Evolutionary conservation across 1,140 invertebrate species (phyloP), one percentile per base, ranked within the genome.

Genomic region (Tachypleus tridentatus): DNA sequence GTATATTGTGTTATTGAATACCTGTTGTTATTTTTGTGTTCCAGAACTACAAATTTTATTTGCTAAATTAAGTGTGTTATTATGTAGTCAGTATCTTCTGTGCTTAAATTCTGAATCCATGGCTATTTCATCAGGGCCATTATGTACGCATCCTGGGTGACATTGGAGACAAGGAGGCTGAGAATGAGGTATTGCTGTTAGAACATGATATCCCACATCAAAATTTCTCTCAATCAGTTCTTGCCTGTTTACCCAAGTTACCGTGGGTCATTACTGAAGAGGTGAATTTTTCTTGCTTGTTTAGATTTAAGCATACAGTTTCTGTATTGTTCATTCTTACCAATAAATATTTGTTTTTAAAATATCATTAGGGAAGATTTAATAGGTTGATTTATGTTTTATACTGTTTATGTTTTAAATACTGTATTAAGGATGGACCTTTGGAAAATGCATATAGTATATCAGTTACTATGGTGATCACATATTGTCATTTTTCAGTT

Each of bases 181-280:
- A 98, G 79, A 99, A 96, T 77, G 92, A 97, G 80, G 83, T 83
- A 49, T 82, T 99, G 57, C 80, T 99, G 3, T 77, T 99, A 57
- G 97, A 99, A 74, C 95, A 99, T 76, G 96, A 98, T 78, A 87
- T 99, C 29, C 96, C 96, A 0, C 93, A 98, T 74, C 88, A 87
- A 71, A 84, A 88, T 71, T 99, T 99, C 76, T 94, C 93, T 2
- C 90, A 96, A 72, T 86, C 89, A 59, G 97, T 99, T 49, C 82
- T 97, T 0, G 87, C 86, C 65, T 98, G 91, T 75, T 79, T 99
- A 49, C 97, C 97, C 0, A 82, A 87, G 70, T 72, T 93, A 71
- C 91, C 93, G 8, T 99, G 94, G 93, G 77, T 80, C 29, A 94
- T 97, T 64, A 89, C 88, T 1, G 83, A 87, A 50, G 84, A 88